Evolutionary conservation across 2,888 invertebrate species (phyloP).

Genomic region (Allophyes oxyacanthae): DNA sequence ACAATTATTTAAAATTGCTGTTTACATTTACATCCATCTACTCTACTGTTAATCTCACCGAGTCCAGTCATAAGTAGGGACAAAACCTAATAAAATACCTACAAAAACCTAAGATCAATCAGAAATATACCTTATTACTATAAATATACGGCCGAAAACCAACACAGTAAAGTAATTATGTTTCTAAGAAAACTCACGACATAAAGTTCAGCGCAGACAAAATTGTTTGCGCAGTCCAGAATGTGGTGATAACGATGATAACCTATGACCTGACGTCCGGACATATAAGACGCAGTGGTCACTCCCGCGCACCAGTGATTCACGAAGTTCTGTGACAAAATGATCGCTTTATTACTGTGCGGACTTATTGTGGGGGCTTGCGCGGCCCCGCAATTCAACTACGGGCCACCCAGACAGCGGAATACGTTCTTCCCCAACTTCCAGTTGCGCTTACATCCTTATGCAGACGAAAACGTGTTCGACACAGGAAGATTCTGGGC

Average conservation of each 20-base stretch:
- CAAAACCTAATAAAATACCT: constrained; percentile 12
- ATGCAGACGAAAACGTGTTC: constrained; percentile 66
- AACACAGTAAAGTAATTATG: not conserved
- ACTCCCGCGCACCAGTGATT: constrained; percentile 44
- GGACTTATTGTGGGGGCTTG: constrained; percentile 66
- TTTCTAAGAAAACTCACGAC: constrained; percentile 45
- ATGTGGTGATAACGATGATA: constrained; percentile 68
- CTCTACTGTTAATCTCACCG: not conserved
- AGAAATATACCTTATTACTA: constrained; percentile 7
- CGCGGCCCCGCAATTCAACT: constrained; percentile 69
- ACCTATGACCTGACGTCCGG: constrained; percentile 65
- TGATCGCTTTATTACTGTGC: constrained; percentile 66
- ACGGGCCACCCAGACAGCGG: constrained; percentile 5
- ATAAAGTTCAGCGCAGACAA: constrained; percentile 41
- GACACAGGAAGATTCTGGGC: constrained; percentile 75
- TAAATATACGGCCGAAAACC: constrained; percentile 6
- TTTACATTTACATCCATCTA: not conserved
- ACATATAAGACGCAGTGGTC: constrained; percentile 58
- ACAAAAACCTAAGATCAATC: constrained; percentile 4
- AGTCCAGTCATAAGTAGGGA: constrained; percentile 5
- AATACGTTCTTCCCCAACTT: constrained; percentile 35
- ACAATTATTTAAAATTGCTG: not conserved
- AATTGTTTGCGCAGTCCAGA: constrained; percentile 62
- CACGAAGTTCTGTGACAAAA: constrained; percentile 46
- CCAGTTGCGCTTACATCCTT: constrained; percentile 43